Evolutionary conservation across 2,113 vertebrate species (phyloP), one percentile per base, ranked within the genome.

Genomic region (Sitta europaea): DNA sequence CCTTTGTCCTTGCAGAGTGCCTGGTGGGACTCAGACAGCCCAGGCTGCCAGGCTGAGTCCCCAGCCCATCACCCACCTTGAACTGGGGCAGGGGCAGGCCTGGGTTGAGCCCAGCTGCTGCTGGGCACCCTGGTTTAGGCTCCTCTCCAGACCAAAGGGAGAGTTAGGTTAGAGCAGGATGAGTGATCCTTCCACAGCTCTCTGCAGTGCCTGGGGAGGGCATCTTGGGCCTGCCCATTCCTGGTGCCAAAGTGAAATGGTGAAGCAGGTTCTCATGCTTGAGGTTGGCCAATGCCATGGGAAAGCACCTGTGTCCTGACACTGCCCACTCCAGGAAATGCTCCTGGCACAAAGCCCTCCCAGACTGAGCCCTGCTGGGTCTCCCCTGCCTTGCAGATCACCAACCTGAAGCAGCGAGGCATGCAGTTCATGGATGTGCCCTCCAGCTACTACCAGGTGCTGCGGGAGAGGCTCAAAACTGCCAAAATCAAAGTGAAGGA

Each of bases 401-500:
- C 97, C 75, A 99, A 98, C 97, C 92, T 99, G 79, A 99, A 98
- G 97, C 98, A 98, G 66, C 97, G 99, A 50, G 99, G 99, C 24
- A 92, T 98, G 97, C 99, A 99, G 96, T 99, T 99, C 92, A 98
- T 99, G 98, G 90, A 92, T 1, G 98, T 99, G 35, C 99, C 99
- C 0, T 95, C 98, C 55, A 98, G 98, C 4, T 99, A 99, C 97
- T 99, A 99, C 90, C 86, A 97, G 47, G 68, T 98, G 89, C 98
- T 99, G 67, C 98, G 97, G 81, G 98, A 99, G 95, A 98, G 97
- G 14, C 97, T 99, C 80, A 98, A 98, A 97, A 86, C 95, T 0
- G 99, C 99, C 84, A 99, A 99, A 97, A 98, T 99, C 96, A 98
- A 97, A 92, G 98, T 99, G 83, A 97, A 96, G 71, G 99, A 99